Conservation (phyloP, 2,888 invertebrate species). For the Lymantria dispar region DNA sequence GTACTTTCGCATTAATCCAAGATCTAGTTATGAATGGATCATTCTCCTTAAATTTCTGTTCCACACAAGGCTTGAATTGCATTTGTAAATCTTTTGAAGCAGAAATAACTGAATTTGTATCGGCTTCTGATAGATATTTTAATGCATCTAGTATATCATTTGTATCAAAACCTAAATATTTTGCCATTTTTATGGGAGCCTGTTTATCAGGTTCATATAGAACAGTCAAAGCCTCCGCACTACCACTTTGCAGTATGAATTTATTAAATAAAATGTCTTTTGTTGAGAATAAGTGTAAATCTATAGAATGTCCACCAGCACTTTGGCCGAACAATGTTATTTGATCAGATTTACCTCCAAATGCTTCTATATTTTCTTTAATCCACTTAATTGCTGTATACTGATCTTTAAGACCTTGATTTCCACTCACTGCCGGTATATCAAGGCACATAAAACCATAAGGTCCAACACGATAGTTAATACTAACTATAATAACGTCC, state of each 20-base stretch:
- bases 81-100: not conserved
- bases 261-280: slow-evolving; percentile 28
- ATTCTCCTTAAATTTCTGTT: not conserved
- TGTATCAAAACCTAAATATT: slow-evolving; percentile 2
- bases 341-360: slow-evolving; percentile 32
- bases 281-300: slow-evolving; percentile 27
- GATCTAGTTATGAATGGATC: slow-evolving; percentile 2
- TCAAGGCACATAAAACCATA: slow-evolving; percentile 38
- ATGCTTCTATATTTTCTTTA: slow-evolving; percentile 31
- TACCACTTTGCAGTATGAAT: slow-evolving; percentile 16
- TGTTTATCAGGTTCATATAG: slow-evolving; percentile 4
- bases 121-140: not conserved
- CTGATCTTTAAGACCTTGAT: slow-evolving; percentile 38
- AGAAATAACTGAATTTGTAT: slow-evolving; percentile 1
- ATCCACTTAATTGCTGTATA: slow-evolving; percentile 33
- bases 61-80: slow-evolving; percentile 9
- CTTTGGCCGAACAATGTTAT: slow-evolving; percentile 37
- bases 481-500: slow-evolving; percentile 29
- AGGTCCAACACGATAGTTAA: slow-evolving; percentile 32
- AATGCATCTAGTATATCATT: slow-evolving; percentile 5
- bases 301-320: slow-evolving; percentile 32
- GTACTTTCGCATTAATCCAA: slow-evolving; percentile 1
- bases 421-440: slow-evolving; percentile 28
- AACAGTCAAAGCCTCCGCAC: slow-evolving; percentile 1
- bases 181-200: slow-evolving; percentile 4